Base-by-base conservation (phyloP, 2,888 invertebrate genomes). In the Ennomos erosarius region DNA sequence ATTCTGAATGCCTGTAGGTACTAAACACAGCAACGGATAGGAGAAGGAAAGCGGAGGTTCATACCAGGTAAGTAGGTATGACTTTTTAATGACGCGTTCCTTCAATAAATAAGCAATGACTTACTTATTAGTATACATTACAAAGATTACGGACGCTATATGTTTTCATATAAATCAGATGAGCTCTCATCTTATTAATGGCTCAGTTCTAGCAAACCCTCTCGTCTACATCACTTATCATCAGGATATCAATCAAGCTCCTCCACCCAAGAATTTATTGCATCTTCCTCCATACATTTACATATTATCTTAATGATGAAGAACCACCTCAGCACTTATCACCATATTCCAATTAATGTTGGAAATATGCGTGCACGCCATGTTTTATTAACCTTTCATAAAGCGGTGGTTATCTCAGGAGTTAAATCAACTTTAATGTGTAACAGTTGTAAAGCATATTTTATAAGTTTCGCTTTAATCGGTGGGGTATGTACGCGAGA, bases 291-390 rank as follows among this genome's bases (percentile, higher is more conserved):
- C 66, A 76, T 67, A 71, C 78, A 85, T 87, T 87, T 82, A 79
- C 87, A 87, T 87, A 82, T 87, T 87, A 87, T 87, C 87, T 87
- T 83, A 84, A 83, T 87, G 84, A 87, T 85, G 84, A 84, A 85
- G 81, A 84, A 81, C 81, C 81, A 78, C 74, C 81, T 76, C 81
- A 69, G 74, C 72, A 82, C 81, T 85, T 87, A 87, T 87, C 87
- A 75, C 82, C 76, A 85, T 87, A 86, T 85, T 84, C 85, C 85
- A 87, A 87, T 87, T 86, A 87, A 87, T 87, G 87, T 80, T 83
- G 81, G 71, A 84, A 84, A 85, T 85, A 86, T 83, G 85, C 80
- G 75, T 74, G 76, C 71, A 73, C 72, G 74, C 77, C 67, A 75
- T 84, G 82, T 84, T 85, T 87, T 87, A 87, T 85, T 83, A 82